phyloP scores from a whole-genome alignment of 35 echinoderm and acorn worm genomes.

The Acanthaster planci region DNA sequence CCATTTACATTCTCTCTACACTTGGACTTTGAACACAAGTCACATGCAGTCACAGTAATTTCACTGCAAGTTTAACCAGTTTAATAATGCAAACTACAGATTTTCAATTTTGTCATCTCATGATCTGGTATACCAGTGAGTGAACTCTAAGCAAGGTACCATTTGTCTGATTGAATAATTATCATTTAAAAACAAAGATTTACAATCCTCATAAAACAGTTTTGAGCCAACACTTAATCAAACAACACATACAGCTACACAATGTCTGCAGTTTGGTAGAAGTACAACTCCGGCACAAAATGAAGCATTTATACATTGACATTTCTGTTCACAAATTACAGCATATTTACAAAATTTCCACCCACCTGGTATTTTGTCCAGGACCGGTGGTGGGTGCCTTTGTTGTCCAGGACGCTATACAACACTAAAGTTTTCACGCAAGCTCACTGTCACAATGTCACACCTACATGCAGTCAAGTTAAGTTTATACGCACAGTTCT shows the following conservation, averaged over 20 bases:
- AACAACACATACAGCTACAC: conserved; percentile 12
- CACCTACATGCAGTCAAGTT: background rate
- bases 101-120: too few species aligned
- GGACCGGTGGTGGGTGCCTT: conserved; percentile 4
- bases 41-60: too few species aligned
- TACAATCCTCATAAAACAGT: background rate
- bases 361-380: background rate
- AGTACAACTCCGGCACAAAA: conserved; percentile 18
- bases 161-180: conserved; percentile 5
- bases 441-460: conserved; percentile 21
- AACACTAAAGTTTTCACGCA: background rate
- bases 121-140: too few species aligned
- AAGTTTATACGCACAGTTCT: background rate
- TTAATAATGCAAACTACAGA: too few species aligned
- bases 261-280: background rate
- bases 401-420: background rate
- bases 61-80: too few species aligned
- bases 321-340: background rate
- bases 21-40: too few species aligned
- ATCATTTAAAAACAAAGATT: background rate
- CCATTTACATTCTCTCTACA: too few species aligned
- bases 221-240: background rate
- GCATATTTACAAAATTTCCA: conserved; percentile 22
- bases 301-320: conserved; percentile 1
- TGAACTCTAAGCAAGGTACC: too few species aligned